Base-by-base conservation (phyloP, 2,888 invertebrate genomes). In the Dione juno region DNA sequence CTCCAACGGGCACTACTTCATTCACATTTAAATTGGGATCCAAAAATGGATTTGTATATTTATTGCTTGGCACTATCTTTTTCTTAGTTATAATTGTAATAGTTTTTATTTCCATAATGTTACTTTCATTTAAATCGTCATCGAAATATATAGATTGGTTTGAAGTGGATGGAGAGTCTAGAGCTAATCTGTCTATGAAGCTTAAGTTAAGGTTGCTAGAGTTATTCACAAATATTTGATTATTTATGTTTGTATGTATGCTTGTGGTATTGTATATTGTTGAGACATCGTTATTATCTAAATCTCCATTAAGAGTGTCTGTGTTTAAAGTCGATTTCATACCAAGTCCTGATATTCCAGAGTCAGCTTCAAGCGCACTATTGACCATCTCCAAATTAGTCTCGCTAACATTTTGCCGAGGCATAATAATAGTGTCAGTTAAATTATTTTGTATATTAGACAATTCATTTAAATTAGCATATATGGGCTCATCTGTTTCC, bases 101-200 rank as follows among this genome's bases (percentile, higher is more conserved):
- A 1, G 93, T 92, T 85, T 93, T 93, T 2, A 93, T 93, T 76
- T 93, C 93, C 93, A 93, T 93, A 28, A 93, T 93, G 73, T 93
- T 93, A 69, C 93, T 93, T 79, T 93, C 93, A 75, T 93, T 93
- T 54, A 93, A 81, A 78, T 93, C 93, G 77, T 93, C 93, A 69
- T 93, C 93, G 1, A 91, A 81, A 72, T 85, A 90, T 16, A 93
- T 75, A 0, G 92, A 92, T 75, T 88, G 88, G 40, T 91, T 90
- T 0, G 92, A 89, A 1, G 80, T 59, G 64, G 83, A 86, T 0
- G 93, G 92, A 0, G 92, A 92, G 57, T 93, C 87, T 57, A 93
- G 73, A 0, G 86, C 92, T 1, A 93, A 81, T 77, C 90, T 84
- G 57, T 93, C 93, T 50, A 93, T 92, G 50, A 93, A 93, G 78